Conservation (phyloP, 2,113 vertebrate genomes). For the Ceyx melanurus region DNA sequence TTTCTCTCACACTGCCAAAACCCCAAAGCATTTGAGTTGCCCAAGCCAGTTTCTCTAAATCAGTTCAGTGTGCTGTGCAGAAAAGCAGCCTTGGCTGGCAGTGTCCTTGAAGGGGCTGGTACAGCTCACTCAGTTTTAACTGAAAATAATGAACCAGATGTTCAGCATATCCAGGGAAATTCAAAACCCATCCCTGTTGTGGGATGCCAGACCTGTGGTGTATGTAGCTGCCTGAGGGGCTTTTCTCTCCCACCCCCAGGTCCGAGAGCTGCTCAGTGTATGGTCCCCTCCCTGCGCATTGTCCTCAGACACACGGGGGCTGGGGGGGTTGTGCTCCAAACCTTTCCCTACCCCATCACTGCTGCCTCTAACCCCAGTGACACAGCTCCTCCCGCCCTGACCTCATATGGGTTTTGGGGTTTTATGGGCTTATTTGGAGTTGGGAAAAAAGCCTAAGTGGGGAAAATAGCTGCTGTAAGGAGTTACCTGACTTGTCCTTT, state of each 20-base stretch:
- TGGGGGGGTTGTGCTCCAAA: background rate
- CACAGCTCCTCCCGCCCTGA: background rate
- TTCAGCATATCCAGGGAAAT: background rate
- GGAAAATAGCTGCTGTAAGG: background rate
- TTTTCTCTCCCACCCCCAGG: background rate
- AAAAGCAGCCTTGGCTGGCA: background rate
- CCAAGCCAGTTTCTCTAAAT: background rate
- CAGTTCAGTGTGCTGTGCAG: background rate
- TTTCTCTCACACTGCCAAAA: background rate
- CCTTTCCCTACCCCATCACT: background rate
- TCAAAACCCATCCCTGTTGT: background rate
- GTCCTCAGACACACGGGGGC: background rate
- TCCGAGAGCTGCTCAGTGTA: background rate
- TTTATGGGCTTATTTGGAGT: background rate
- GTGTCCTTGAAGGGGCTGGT: background rate
- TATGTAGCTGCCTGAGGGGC: background rate
- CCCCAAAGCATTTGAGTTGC: background rate
- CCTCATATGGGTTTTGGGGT: background rate
- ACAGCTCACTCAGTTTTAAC: background rate
- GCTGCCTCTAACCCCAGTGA: background rate
- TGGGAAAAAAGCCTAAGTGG: background rate
- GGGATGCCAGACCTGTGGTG: background rate
- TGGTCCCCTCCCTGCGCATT: accelerated
- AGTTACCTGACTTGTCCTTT: conserved; percentile 49
- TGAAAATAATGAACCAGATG: background rate